Evolutionary conservation across 2,797 vertebrate species (phyloP), one percentile per base, ranked within the genome.

Genomic region (Brachyrhaphis roseni): DNA sequence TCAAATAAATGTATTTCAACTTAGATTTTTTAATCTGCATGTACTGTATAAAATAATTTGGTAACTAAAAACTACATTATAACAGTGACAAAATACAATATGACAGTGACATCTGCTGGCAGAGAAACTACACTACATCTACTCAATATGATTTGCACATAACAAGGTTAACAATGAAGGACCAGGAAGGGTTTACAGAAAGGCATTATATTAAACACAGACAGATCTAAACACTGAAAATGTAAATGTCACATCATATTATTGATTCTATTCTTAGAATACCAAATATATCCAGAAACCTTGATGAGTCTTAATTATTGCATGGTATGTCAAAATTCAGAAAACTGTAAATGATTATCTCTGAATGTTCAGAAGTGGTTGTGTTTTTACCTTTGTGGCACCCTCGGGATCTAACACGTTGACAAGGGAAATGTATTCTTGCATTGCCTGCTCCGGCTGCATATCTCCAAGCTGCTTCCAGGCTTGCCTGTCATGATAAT

Each of bases 401-500:
- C 97, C 97, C 23, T 95, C 96, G 78, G 98, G 97, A 88, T 99
- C 98, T 82, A 99, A 92, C 80, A 96, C 95, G 79, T 96, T 96
- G 85, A 99, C 97, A 49, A 95, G 95, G 39, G 97, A 94, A 31
- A 99, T 89, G 45, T 99, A 99, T 72, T 99, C 98, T 90, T 94
- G 95, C 98, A 99, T 99, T 39, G 98, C 98, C 86, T 98, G 97
- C 51, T 96, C 96, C 5, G 93, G 86, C 75, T 95, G 97, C 94
- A 96, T 97, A 86, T 98, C 97, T 41, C 96, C 97, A 72, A 99
- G 95, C 72, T 97, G 97, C 92, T 98, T 99, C 98, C 98, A 99
- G 0, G 98, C 97, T 89, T 98, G 97, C 98, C 98, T 99, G 93
- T 0, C 81, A 82, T 13, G 31, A 91, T 0, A 89, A 39, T 5